Conservation (phyloP, 2,113 vertebrate genomes). For the Epinephelus lanceolatus region DNA sequence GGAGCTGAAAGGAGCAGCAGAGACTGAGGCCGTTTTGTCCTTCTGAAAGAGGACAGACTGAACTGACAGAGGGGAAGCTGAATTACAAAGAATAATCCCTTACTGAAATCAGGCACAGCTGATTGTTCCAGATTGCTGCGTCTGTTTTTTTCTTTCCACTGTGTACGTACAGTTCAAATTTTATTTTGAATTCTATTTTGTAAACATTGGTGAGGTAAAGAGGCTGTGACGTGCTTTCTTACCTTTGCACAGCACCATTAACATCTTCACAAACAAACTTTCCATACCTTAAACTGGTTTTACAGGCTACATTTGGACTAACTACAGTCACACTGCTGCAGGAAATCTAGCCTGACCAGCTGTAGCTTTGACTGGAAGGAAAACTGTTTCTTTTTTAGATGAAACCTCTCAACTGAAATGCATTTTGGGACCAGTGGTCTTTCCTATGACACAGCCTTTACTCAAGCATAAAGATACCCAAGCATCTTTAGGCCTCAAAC, state of each 20-base stretch:
- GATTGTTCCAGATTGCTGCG: not conserved
- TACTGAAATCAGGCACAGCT: not conserved
- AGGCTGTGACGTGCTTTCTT: not conserved
- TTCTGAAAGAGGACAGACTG: constrained; percentile 3
- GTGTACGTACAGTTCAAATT: not conserved
- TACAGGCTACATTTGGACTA: constrained; percentile 29
- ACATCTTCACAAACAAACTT: constrained; percentile 10
- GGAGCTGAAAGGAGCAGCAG: constrained; percentile 55
- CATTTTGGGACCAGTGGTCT: not conserved
- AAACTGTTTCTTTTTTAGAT: not conserved
- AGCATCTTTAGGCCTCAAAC: constrained; percentile 4
- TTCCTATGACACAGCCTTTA: not conserved
- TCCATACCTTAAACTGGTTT: constrained; percentile 49
- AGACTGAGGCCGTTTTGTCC: constrained; percentile 49
- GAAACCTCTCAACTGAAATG: not conserved
- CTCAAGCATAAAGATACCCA: not conserved
- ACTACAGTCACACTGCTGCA: constrained; percentile 10
- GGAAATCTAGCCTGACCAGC: not conserved
- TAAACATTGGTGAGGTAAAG: not conserved
- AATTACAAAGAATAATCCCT: not conserved
- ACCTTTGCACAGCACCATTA: constrained; percentile 11
- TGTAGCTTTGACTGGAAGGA: not conserved
- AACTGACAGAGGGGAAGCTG: not conserved
- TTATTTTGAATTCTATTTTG: not conserved
- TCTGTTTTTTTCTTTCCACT: not conserved